These are phyloP conservation scores for Epinephelus coioides DNA, from an alignment of 2,797 vertebrate species.

Conservation along the genomic window DNA sequence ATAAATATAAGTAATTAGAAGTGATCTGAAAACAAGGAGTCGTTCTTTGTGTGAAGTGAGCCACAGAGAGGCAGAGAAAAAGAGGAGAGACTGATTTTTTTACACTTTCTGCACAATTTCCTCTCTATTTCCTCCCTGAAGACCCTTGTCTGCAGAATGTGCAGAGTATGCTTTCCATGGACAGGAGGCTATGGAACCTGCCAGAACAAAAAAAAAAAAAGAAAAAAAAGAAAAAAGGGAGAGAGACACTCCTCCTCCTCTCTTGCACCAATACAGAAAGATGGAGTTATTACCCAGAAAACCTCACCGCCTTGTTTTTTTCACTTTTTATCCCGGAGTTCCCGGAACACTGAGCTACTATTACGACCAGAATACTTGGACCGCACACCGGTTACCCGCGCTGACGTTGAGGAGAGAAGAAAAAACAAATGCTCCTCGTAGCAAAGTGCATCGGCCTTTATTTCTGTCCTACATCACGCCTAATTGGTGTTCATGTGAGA, in stretches of 20 bases:
- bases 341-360: constrained; percentile 81
- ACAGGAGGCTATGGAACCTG: constrained; percentile 81
- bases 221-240: constrained; percentile 34
- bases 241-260: constrained; percentile 62
- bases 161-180: constrained; percentile 87
- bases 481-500: constrained; percentile 73
- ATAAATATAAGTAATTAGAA: constrained; percentile 62
- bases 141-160: constrained; percentile 88
- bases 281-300: constrained; percentile 85
- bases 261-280: constrained; percentile 69
- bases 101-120: constrained; percentile 91
- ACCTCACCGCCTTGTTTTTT: constrained; percentile 77
- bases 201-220: constrained; percentile 74
- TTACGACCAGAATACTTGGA: constrained; percentile 84
- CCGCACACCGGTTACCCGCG: constrained; percentile 76
- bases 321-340: constrained; percentile 76
- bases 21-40: constrained; percentile 74
- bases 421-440: constrained; percentile 63
- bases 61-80: constrained; percentile 63
- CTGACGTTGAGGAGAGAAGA: constrained; percentile 64
- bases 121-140: constrained; percentile 89
- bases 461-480: constrained; percentile 75
- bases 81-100: constrained; percentile 82
- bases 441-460: constrained; percentile 74
- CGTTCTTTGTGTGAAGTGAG: constrained; percentile 78